Evolutionary conservation across 2,888 invertebrate species (phyloP), one percentile per base, ranked within the genome.

Genomic region (Agonum fuliginosum): DNA sequence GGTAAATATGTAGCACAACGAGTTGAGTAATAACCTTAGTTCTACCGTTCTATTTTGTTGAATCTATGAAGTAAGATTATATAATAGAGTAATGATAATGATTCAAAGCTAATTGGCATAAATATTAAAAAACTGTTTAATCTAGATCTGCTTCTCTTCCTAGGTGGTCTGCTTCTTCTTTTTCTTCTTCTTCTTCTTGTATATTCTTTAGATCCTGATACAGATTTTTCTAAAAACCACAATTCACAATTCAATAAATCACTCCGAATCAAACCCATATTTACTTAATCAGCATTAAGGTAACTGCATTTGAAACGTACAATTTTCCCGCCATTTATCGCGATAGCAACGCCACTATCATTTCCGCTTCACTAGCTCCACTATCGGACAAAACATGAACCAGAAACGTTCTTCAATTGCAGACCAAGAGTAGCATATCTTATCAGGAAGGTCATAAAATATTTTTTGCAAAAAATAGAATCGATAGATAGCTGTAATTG

Each of bases 241-340:
- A n/a, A 27, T 62, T 30, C 58, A 8, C 6, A 30, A 62, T 62
- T 62, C 58, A 62, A 62, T 62, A 62, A 62, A 62, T 62, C 58
- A 62, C 30, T 1, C 17, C 14, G 22, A 62, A 27, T 62, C 14
- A 27, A 62, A 62, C 58, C 58, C 14, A 14, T 62, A 62, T 62
- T 62, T 62, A 62, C 58, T 62, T 62, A 62, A 62, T 62, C 58
- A 62, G 58, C 27, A 30, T 46, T 19, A 30, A 27, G 27, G 19
- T 30, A 62, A 62, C 30, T 14, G n/a, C n/a, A n/a, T n/a, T 12
- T 62, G 3, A 58, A 10, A 10, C 58, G 30, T 62, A 62, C 30
- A 62, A 46, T 62, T 62, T 30, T 62, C 58, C 58, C 17, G 17
- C 30, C 17, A 12, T 62, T 30, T 27, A 62, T 62, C 58, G 27